These are phyloP conservation scores for Ivindomyrus marchei DNA, from an alignment of 2,113 vertebrate genomes.

Conservation along the genomic window DNA sequence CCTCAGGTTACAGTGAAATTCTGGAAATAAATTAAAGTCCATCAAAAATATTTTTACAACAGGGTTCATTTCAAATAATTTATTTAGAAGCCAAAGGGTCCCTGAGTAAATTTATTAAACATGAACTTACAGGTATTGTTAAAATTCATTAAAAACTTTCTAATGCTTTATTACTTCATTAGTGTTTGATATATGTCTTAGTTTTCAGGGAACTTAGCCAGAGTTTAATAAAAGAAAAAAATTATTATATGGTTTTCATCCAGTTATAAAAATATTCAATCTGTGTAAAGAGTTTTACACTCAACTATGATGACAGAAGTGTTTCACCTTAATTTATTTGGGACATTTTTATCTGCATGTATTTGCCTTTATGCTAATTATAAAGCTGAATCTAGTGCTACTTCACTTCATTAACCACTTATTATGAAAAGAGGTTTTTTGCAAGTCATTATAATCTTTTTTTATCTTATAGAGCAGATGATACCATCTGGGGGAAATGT, in stretches of 20 bases:
- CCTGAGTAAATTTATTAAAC: background rate
- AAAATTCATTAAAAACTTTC: background rate
- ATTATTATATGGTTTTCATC: background rate
- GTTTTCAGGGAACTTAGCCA: background rate
- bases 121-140: background rate
- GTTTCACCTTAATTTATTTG: background rate
- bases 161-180: background rate
- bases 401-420: background rate
- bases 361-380: background rate
- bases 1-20: background rate
- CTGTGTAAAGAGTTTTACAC: background rate
- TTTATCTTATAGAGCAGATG: background rate
- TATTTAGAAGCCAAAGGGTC: background rate
- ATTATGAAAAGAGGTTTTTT: background rate
- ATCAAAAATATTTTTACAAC: background rate
- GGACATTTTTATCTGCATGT: background rate
- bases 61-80: background rate
- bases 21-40: background rate
- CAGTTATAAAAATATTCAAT: background rate
- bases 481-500: background rate
- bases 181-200: background rate
- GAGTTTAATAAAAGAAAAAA: background rate
- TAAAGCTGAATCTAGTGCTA: background rate
- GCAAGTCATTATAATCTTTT: background rate
- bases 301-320: background rate